Evolutionary conservation across 2,888 invertebrate genomes (phyloP), one percentile per base, ranked within the genome.

Genomic region (Gandaritis pyraliata): DNA sequence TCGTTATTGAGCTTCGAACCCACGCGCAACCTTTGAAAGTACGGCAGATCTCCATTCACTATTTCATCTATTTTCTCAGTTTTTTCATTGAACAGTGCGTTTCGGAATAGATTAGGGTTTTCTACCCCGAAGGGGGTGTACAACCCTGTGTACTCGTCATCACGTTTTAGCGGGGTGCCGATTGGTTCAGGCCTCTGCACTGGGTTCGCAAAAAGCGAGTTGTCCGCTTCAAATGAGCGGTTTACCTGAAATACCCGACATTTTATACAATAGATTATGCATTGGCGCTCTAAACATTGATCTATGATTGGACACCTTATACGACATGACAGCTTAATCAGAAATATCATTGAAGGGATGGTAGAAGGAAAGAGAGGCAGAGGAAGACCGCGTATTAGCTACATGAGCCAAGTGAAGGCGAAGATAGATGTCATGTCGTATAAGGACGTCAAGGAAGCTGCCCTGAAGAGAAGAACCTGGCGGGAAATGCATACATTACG

Each of bases 51-150:
- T 0, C 90, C 89, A 16, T 88, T 88, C 0, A 78, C 70, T 59
- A 86, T 82, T 0, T 65, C 62, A 23, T 73, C 74, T 1, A 71
- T 74, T 23, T 63, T 15, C 6, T 82, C 88, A 12, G 69, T 72
- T 12, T 82, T 85, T n/a, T 89, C 87, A 55, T 77, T 86, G 59
- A 92, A 90, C 41, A 92, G 61, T 0, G 92, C 88, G 41, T 83
- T 86, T 0, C 91, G 69, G 66, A 93, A 92, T 0, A 90, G 84
- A 56, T 88, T 88, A 0, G 86, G 75, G 10, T 88, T 87, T 58
- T 90, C 87, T 0, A 86, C 85, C 0, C 92, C 92, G 30, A 92
- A 92, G 0, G 92, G 92, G 0, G 89, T 90, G 58, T 92, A 90
- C 0, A 90, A 64, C 0, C 83, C 78, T 54, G 60, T 64, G 33